phyloP scores from a whole-genome alignment of 2,888 invertebrate species.

The Dione vanillae region DNA sequence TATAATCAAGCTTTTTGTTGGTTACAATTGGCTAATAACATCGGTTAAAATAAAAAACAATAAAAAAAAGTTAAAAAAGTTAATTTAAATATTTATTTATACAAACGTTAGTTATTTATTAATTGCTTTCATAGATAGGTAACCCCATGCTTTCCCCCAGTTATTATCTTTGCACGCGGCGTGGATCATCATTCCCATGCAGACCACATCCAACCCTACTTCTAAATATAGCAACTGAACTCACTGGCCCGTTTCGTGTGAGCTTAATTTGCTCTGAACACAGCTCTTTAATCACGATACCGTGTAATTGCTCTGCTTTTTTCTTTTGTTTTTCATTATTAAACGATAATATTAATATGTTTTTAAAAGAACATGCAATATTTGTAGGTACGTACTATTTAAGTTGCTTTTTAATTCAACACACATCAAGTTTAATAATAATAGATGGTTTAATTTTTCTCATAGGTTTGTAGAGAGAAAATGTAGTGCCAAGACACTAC shows the following conservation, averaged over 20 bases:
- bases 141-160: neutral
- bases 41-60: too few relatives aligned
- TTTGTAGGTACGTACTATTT: too few relatives aligned
- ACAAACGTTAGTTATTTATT: too few relatives aligned
- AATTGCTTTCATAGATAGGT: neutral
- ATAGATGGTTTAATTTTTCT: too few relatives aligned
- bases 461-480: too few relatives aligned
- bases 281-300: conserved; percentile 43
- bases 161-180: conserved; percentile 8
- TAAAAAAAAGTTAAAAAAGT: neutral
- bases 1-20: too few relatives aligned
- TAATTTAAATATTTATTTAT: too few relatives aligned
- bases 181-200: conserved; percentile 6
- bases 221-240: conserved; percentile 46
- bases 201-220: conserved; percentile 32
- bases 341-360: neutral
- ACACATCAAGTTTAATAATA: too few relatives aligned
- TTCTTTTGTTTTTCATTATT: neutral
- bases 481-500: too few relatives aligned
- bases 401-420: too few relatives aligned
- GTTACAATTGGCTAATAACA: too few relatives aligned
- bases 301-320: conserved; percentile 29
- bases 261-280: conserved; percentile 43
- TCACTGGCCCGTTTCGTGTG: conserved; percentile 40
- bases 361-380: neutral